Evolutionary conservation across 2,113 vertebrate species (phyloP).

Genomic region (Meleagris gallopavo): DNA sequence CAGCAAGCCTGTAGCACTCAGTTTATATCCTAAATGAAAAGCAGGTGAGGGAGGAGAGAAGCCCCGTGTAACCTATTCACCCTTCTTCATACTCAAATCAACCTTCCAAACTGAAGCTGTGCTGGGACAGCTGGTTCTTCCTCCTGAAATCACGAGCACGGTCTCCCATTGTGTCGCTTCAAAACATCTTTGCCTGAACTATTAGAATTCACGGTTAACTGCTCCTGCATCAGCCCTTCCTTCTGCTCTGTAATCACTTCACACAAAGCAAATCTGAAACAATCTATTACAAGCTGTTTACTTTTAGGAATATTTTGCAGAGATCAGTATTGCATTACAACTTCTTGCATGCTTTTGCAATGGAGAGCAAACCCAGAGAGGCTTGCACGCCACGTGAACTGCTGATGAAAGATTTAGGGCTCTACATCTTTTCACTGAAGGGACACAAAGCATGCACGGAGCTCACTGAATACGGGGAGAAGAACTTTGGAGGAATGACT

Average conservation of each 20-base stretch:
- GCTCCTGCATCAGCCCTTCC: neutral
- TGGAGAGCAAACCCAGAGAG: neutral
- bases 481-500: neutral
- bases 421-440: neutral
- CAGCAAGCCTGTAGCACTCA: neutral
- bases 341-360: neutral
- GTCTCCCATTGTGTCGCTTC: neutral
- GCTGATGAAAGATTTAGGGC: neutral
- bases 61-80: neutral
- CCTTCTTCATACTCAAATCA: neutral
- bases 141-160: neutral
- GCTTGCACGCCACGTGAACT: rapidly evolving
- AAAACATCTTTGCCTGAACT: neutral
- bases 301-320: neutral
- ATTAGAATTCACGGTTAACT: neutral
- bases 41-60: neutral
- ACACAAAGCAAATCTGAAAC: neutral
- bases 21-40: neutral
- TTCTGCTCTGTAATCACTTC: neutral
- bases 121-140: neutral
- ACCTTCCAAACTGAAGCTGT: neutral
- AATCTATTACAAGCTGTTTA: neutral
- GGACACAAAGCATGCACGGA: neutral
- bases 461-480: neutral
- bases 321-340: neutral